phyloP scores from a whole-genome alignment of 2,113 vertebrate species.

The Sceloporus tristichus region DNA sequence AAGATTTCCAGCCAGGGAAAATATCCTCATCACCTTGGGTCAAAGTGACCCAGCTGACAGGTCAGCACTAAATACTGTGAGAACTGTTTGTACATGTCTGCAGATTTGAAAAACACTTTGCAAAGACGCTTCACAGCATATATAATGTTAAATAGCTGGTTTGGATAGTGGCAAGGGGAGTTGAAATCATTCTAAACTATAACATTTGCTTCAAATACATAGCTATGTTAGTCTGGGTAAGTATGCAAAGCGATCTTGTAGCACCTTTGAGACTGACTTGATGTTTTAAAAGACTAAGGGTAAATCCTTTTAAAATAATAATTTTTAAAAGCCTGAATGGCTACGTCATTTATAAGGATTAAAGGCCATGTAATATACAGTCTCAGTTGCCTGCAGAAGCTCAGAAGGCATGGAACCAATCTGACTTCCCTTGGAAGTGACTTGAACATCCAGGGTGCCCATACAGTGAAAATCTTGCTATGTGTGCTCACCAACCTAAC shows the following conservation, averaged over 20 bases:
- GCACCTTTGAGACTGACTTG: too few species aligned
- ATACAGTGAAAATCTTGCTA: too few species aligned
- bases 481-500: too few species aligned
- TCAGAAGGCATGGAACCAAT: too few species aligned
- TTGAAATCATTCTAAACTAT: background rate
- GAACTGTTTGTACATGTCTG: background rate
- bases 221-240: too few species aligned
- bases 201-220: background rate
- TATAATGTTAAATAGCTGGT: background rate
- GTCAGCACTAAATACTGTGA: background rate
- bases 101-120: slow-evolving; percentile 31
- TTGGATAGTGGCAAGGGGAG: background rate
- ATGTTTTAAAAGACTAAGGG: too few species aligned
- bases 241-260: too few species aligned
- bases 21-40: background rate
- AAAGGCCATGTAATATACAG: background rate
- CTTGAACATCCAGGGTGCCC: too few species aligned
- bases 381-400: background rate
- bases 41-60: slow-evolving; percentile 1
- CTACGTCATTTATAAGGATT: too few species aligned
- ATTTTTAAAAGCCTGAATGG: too few species aligned
- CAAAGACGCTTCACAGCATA: background rate
- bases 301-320: too few species aligned
- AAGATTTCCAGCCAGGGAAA: background rate
- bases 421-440: background rate